phyloP scores from a whole-genome alignment of 1,140 invertebrate genomes.

The Drosophila insularis region DNA sequence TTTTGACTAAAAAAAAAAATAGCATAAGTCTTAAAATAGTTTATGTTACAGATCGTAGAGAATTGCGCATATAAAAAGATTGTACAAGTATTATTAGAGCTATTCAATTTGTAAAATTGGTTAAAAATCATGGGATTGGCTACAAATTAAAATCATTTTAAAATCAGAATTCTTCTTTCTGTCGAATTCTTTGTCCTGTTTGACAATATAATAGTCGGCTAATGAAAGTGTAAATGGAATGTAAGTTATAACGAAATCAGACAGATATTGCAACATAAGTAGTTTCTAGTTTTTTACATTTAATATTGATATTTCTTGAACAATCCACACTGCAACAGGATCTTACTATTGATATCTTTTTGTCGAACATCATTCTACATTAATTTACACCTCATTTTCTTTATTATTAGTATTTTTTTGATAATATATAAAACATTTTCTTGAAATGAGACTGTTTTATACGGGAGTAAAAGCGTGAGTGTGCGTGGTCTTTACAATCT shows the following conservation, averaged over 20 bases:
- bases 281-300: neutral
- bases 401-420: neutral
- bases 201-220: no score
- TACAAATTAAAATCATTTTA: no score
- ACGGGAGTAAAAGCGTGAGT: conserved; percentile 10
- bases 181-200: no score
- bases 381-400: neutral
- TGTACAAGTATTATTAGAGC: no score
- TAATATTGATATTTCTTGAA: neutral
- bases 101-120: no score
- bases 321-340: neutral
- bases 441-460: neutral
- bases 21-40: neutral
- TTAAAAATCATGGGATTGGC: no score
- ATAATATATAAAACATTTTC: neutral
- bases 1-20: neutral
- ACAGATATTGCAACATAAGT: no score
- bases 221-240: no score
- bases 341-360: neutral
- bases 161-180: no score
- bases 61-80: neutral
- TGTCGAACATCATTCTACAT: neutral
- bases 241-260: no score
- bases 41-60: neutral
- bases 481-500: conserved; percentile 25